phyloP scores from a whole-genome alignment of 2,888 invertebrate species.

The Tenthredo amoena region DNA sequence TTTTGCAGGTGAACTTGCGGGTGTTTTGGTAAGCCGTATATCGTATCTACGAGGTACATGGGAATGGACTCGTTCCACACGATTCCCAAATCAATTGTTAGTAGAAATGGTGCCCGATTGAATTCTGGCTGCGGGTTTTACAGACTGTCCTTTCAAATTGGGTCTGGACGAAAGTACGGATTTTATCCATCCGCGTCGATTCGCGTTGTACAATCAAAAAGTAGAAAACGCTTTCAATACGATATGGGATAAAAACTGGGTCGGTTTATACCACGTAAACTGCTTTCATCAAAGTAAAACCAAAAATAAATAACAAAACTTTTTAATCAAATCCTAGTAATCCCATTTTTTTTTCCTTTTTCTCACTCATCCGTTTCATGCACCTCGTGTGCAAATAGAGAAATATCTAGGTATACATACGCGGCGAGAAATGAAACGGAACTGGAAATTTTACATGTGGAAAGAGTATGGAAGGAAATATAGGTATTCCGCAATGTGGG shows the following conservation, averaged over 20 bases:
- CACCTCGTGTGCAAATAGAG: background rate
- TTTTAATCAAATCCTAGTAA: background rate
- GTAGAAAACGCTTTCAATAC: slow-evolving; percentile 14
- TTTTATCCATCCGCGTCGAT: background rate
- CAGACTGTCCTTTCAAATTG: slow-evolving; percentile 28
- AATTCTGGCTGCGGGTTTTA: slow-evolving; percentile 37
- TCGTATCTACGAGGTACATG: background rate
- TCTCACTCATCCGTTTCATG: background rate
- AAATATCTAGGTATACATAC: background rate
- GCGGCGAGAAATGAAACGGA: background rate
- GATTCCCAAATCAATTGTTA: slow-evolving; percentile 36
- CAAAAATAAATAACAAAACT: background rate
- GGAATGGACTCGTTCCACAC: slow-evolving; percentile 19
- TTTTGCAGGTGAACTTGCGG: slow-evolving; percentile 27
- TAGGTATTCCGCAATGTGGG: slow-evolving; percentile 4
- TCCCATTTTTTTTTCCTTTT: background rate
- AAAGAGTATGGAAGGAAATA: slow-evolving; percentile 31
- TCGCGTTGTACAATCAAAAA: slow-evolving; percentile 27
- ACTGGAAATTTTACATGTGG: background rate
- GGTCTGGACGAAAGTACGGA: background rate
- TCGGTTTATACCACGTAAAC: background rate
- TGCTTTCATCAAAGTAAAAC: background rate
- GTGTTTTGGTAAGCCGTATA: slow-evolving; percentile 31
- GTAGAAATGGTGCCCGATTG: slow-evolving; percentile 35
- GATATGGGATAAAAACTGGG: slow-evolving; percentile 19